These are phyloP conservation scores for Oncorhynchus gorbuscha DNA, from an alignment of 2,113 vertebrate species.

Conservation along the genomic window DNA sequence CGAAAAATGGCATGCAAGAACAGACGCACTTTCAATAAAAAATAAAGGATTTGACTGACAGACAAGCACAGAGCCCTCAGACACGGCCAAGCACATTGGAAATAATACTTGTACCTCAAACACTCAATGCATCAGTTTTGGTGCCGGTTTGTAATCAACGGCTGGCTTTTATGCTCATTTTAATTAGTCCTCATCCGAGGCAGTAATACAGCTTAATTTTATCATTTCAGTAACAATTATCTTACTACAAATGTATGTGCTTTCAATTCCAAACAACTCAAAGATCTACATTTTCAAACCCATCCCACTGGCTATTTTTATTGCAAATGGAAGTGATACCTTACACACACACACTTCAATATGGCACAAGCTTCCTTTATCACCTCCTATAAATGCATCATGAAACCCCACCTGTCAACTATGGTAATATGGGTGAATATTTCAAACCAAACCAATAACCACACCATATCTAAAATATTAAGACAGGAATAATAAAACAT, in stretches of 20 bases:
- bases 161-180: slow-evolving; percentile 19
- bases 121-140: background rate
- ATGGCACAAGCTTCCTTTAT: slow-evolving; percentile 68
- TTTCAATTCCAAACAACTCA: slow-evolving; percentile 55
- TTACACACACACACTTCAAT: slow-evolving; percentile 61
- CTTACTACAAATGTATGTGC: slow-evolving; percentile 71
- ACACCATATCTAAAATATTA: slow-evolving; percentile 68
- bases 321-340: slow-evolving; percentile 65
- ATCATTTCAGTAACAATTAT: slow-evolving; percentile 33
- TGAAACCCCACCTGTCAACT: background rate
- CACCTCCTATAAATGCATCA: slow-evolving; percentile 40
- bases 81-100: slow-evolving; percentile 43
- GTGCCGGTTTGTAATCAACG: background rate
- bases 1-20: slow-evolving; percentile 74
- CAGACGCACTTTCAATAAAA: slow-evolving; percentile 66
- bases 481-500: slow-evolving; percentile 64
- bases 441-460: slow-evolving; percentile 49
- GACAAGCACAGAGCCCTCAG: slow-evolving; percentile 57
- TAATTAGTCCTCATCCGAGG: slow-evolving; percentile 37
- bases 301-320: slow-evolving; percentile 56
- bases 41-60: slow-evolving; percentile 63
- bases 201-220: slow-evolving; percentile 57
- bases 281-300: slow-evolving; percentile 38
- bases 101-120: slow-evolving; percentile 6
- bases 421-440: slow-evolving; percentile 45